Conservation (phyloP, 2,113 vertebrate species). For the Hemibagrus wyckioides region DNA sequence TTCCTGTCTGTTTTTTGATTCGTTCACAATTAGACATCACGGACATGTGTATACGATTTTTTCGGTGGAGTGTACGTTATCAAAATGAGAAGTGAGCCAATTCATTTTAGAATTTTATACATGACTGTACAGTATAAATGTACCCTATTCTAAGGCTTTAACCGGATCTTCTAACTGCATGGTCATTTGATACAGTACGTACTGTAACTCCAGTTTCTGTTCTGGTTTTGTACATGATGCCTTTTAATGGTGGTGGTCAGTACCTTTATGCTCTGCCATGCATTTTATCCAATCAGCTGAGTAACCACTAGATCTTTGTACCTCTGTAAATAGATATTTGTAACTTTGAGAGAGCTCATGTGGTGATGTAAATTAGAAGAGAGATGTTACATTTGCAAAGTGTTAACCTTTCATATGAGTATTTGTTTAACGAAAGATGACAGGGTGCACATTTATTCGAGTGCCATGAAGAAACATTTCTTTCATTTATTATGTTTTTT, state of each 20-base stretch:
- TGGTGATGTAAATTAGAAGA: constrained; percentile 29
- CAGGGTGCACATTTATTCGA: constrained; percentile 33
- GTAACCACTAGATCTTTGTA: constrained; percentile 44
- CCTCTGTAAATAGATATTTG: constrained; percentile 48
- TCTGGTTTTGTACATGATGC: constrained; percentile 54
- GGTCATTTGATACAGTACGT: constrained; percentile 69
- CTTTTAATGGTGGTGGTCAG: constrained; percentile 38
- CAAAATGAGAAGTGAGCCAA: constrained; percentile 72
- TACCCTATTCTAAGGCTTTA: constrained; percentile 47
- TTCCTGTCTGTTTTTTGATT: neutral
- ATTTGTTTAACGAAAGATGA: constrained; percentile 14
- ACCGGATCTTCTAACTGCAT: constrained; percentile 75
- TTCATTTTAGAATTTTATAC: constrained; percentile 76
- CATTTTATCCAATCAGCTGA: constrained; percentile 45
- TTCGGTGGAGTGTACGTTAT: constrained; percentile 39
- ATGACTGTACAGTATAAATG: constrained; percentile 49
- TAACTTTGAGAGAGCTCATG: constrained; percentile 24
- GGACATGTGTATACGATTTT: constrained; percentile 38
- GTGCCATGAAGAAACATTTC: constrained; percentile 28
- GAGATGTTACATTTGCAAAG: constrained; percentile 30
- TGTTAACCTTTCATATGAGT: constrained; percentile 37
- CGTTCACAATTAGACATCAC: constrained; percentile 8
- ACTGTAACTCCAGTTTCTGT: constrained; percentile 45
- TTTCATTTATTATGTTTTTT: neutral
- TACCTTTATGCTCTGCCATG: constrained; percentile 43